phyloP scores from a whole-genome alignment of 2,797 vertebrate species.

The Momotus momota region DNA sequence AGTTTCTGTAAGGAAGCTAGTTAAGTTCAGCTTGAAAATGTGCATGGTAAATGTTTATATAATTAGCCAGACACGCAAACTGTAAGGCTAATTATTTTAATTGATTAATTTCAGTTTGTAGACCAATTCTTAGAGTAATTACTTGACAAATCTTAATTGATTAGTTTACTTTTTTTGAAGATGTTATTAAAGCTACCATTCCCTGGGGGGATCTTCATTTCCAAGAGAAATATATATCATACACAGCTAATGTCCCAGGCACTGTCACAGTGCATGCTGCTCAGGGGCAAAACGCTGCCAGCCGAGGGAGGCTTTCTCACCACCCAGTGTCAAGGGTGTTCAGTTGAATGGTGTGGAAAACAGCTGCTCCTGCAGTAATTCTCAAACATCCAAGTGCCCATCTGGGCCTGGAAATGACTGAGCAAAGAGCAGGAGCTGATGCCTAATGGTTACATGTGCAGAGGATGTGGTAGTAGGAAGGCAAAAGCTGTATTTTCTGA shows the following conservation, averaged over 20 bases:
- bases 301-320: neutral
- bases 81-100: constrained; percentile 37
- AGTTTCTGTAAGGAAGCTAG: neutral
- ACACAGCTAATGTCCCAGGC: neutral
- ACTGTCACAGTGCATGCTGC: neutral
- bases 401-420: constrained; percentile 9
- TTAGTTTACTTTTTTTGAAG: neutral
- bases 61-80: neutral
- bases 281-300: neutral
- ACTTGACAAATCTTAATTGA: constrained; percentile 29
- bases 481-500: constrained; percentile 40
- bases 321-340: neutral
- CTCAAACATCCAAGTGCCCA: neutral
- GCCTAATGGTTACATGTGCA: neutral
- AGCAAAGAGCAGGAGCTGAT: constrained; percentile 24
- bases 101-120: constrained; percentile 20
- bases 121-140: constrained; percentile 11
- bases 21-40: constrained; percentile 3
- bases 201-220: neutral
- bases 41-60: neutral
- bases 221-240: neutral
- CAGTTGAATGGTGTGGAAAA: neutral
- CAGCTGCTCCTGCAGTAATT: neutral
- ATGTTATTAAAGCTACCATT: neutral
- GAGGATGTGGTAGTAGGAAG: neutral